phyloP scores from a whole-genome alignment of 2,113 vertebrate genomes.

The Menidia beryllina region DNA sequence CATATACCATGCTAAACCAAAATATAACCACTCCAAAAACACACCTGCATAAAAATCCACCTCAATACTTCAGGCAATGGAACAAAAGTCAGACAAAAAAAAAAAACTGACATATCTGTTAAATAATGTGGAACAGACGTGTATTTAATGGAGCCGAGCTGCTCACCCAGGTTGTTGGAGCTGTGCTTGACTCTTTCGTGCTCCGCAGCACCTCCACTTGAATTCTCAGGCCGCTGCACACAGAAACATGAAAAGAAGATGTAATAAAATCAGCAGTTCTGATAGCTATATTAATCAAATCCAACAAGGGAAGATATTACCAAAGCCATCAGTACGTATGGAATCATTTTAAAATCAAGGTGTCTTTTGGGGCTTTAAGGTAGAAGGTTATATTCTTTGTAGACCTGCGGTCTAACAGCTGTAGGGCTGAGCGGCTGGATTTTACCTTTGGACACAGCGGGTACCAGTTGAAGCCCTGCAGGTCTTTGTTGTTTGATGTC shows the following conservation, averaged over 20 bases:
- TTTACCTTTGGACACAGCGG: slow-evolving; percentile 86
- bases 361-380: no score
- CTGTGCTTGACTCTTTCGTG: slow-evolving; percentile 71
- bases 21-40: background rate
- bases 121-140: background rate
- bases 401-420: background rate
- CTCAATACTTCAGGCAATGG: no score
- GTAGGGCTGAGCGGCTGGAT: background rate
- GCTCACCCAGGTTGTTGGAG: slow-evolving; percentile 60
- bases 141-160: slow-evolving; percentile 6
- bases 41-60: background rate
- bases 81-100: no score
- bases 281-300: no score
- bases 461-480: slow-evolving; percentile 83
- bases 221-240: slow-evolving; percentile 38
- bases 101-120: no score
- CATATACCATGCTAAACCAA: slow-evolving; percentile 6
- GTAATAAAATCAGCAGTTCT: no score
- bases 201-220: slow-evolving; percentile 42
- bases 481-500: slow-evolving; percentile 79
- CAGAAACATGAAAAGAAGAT: background rate
- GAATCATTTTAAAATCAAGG: no score
- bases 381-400: background rate
- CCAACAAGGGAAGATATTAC: no score
- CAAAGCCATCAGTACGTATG: no score